Evolutionary conservation across 2,888 invertebrate genomes (phyloP), one percentile per base, ranked within the genome.

Genomic region (Crepidodera aurea): DNA sequence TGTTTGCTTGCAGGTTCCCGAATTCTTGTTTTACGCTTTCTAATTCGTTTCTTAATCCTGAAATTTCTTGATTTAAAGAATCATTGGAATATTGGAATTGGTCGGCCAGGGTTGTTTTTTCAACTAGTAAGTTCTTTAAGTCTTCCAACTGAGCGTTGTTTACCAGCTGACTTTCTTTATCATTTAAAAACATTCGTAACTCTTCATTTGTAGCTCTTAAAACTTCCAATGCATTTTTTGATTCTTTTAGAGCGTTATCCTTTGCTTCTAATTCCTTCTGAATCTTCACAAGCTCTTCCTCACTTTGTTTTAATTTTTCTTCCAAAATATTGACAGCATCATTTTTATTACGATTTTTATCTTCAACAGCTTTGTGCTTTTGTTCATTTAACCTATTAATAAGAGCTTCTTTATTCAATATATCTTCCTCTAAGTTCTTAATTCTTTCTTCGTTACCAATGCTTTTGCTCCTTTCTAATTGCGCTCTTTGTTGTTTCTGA

Each of bases 401-500:
- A 32, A 42, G 40, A 10, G 15, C 29, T 10, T 39, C 25, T 39
- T 59, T 64, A 37, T 16, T 18, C 13, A 34, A 12, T 6, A 65
- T 27, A 7, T 65, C 59, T 27, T 64, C 56, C n/a, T 67, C 64
- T 6, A 67, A 51, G n/a, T 8, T 46, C 37, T 51, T 64, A 6
- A 68, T 42, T 16, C 40, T 54, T 12, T 55, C 60, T 16, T 62
- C 61, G 22, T 39, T 48, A 1, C 25, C 50, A 2, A 42, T 10
- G n/a, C 46, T 56, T 37, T 19, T 56, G 37, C 37, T 56, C 12
- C 46, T 32, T 37, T 80, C 74, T 8, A 77, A 75, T 44, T 75
- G 73, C 27, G 76, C 56, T 56, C 79, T 73, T 70, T 80, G 44
- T 29, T 73, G 69, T 62, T 80, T 79, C 60, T 84, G 86, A 61